Evolutionary conservation across 2,888 invertebrate species (phyloP).

Genomic region (Oegoconia quadripuncta): DNA sequence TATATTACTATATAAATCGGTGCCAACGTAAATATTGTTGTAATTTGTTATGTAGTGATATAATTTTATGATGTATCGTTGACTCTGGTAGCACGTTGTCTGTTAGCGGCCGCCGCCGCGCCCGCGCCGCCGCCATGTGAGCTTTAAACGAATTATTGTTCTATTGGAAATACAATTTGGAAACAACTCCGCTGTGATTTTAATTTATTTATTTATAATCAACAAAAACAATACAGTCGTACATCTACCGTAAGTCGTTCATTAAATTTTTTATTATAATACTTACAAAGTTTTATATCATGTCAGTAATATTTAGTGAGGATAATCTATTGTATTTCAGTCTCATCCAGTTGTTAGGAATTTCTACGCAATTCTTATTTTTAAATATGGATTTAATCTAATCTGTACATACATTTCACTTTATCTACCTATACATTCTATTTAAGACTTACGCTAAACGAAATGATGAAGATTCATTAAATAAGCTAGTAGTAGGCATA

Average conservation of each 20-base stretch:
- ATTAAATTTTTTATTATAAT: constrained; percentile 14
- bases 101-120: constrained; percentile 30
- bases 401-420: too few relatives aligned
- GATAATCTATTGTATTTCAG: constrained; percentile 18
- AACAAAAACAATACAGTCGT: constrained; percentile 9
- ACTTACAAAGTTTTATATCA: constrained; percentile 14
- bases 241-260: constrained; percentile 17
- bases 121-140: constrained; percentile 39
- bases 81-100: constrained; percentile 60
- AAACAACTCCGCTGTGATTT: constrained; percentile 35
- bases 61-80: constrained; percentile 71
- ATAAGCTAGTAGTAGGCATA: too few relatives aligned
- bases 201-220: constrained; percentile 38
- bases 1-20: constrained; percentile 69
- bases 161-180: constrained; percentile 72
- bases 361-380: too few relatives aligned
- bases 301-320: constrained; percentile 6
- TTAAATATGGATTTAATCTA: too few relatives aligned
- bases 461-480: too few relatives aligned
- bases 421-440: too few relatives aligned
- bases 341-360: constrained; percentile 15
- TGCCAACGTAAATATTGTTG: constrained; percentile 78
- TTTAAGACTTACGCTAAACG: too few relatives aligned
- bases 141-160: constrained; percentile 72
- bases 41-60: constrained; percentile 77